These are phyloP conservation scores for Pycnonotus jocosus DNA, from an alignment of 2,113 vertebrate species.

Conservation along the genomic window DNA sequence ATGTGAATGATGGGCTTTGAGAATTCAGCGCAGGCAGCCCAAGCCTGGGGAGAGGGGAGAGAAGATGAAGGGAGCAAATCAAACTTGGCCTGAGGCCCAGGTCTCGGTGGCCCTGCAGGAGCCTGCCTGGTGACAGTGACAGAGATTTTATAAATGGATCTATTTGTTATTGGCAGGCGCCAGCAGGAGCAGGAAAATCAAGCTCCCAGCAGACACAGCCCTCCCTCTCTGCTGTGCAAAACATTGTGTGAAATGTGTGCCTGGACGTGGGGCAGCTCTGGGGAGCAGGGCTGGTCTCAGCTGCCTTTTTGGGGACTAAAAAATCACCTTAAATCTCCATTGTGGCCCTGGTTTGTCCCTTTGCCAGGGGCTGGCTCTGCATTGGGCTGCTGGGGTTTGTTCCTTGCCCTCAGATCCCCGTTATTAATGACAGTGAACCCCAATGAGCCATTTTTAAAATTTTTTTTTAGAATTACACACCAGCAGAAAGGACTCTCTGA, in stretches of 20 bases:
- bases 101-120: neutral
- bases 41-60: accelerated
- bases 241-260: neutral
- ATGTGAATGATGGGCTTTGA: neutral
- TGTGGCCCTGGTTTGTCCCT: accelerated
- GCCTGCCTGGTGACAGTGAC: conserved; percentile 17
- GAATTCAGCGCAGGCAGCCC: neutral
- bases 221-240: neutral
- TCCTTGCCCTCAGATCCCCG: neutral
- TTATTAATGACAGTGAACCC: neutral
- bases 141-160: conserved; percentile 24
- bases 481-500: neutral
- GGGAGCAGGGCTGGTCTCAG: neutral
- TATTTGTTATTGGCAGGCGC: conserved; percentile 15
- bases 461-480: neutral
- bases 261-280: accelerated
- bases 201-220: neutral
- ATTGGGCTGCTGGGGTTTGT: neutral
- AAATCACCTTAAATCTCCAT: accelerated
- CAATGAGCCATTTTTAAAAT: neutral
- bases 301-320: neutral
- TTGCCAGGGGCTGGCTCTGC: neutral
- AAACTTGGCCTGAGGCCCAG: neutral
- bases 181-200: neutral
- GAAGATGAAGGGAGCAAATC: neutral